Conservation (phyloP, 1,140 invertebrate genomes). For the Bombus fervidus region DNA sequence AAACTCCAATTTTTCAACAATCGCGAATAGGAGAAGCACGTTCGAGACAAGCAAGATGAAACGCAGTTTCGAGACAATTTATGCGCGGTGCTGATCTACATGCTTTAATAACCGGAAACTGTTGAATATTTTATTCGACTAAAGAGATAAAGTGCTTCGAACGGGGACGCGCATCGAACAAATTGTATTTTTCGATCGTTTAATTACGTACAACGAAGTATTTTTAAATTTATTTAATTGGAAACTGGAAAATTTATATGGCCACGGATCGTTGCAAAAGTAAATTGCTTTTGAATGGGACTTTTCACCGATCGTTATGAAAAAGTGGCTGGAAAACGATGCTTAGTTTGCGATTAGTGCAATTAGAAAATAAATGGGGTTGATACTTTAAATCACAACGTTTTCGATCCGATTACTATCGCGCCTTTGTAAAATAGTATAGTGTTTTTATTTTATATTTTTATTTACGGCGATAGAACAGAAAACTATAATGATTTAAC, state of each 20-base stretch:
- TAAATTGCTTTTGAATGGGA: neutral
- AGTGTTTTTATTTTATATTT: no score
- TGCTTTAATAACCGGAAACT: conserved; percentile 11
- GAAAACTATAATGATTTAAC: no score
- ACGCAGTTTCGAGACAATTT: neutral
- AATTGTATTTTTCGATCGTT: neutral
- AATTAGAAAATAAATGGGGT: no score
- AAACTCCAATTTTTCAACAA: neutral
- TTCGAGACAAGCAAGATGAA: neutral
- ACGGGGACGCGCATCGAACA: neutral
- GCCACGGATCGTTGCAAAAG: no score
- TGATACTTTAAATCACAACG: no score
- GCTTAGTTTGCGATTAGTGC: neutral
- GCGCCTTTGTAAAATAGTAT: no score
- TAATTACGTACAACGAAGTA: neutral
- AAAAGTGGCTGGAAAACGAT: neutral
- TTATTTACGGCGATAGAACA: no score
- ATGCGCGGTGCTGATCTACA: neutral
- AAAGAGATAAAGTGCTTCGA: neutral
- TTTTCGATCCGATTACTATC: no score
- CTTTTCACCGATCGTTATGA: neutral
- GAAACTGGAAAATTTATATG: no score
- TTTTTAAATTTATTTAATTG: neutral
- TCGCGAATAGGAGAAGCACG: neutral
- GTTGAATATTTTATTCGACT: conserved; percentile 17